Conservation (phyloP, 2,888 invertebrate genomes). For the Drosophila tanythrix region DNA sequence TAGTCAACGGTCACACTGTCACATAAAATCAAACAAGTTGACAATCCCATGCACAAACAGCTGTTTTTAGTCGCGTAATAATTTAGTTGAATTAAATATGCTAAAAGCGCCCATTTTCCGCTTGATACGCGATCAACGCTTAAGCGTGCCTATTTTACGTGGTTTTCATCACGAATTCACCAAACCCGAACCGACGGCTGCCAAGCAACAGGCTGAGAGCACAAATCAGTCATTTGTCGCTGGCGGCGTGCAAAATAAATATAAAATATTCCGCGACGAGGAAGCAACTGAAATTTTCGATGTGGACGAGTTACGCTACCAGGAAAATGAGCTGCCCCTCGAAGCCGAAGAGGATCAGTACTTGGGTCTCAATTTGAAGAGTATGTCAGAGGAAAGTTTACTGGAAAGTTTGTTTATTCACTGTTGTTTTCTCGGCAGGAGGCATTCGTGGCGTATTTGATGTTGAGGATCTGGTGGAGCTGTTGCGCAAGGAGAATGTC, state of each 20-base stretch:
- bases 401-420: not conserved
- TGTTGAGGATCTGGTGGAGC: constrained; percentile 92
- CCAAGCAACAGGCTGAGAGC: constrained; percentile 7
- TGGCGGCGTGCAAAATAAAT: constrained; percentile 87
- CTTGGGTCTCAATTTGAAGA: constrained; percentile 86
- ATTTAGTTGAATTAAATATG: constrained; percentile 58
- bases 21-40: not conserved
- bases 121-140: constrained; percentile 64
- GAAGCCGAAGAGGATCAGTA: constrained; percentile 82
- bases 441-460: constrained; percentile 94
- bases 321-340: constrained; percentile 45
- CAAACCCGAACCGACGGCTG: constrained; percentile 56
- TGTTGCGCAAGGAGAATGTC: constrained; percentile 91
- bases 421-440: constrained; percentile 86
- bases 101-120: constrained; percentile 70
- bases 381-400: constrained; percentile 67
- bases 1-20: constrained; percentile 28
- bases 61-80: constrained; percentile 54
- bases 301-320: constrained; percentile 88
- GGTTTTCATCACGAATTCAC: constrained; percentile 82
- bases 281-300: constrained; percentile 90
- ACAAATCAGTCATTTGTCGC: constrained; percentile 73
- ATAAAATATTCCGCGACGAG: constrained; percentile 89
- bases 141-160: constrained; percentile 72
- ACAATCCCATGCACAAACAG: constrained; percentile 25